A percentile compares a stretch with the other conserved stretches of the same genome.
These are phyloP conservation scores for Andrena haemorrhoa DNA, from an alignment of 2,888 invertebrate species.

Conservation along the genomic window DNA sequence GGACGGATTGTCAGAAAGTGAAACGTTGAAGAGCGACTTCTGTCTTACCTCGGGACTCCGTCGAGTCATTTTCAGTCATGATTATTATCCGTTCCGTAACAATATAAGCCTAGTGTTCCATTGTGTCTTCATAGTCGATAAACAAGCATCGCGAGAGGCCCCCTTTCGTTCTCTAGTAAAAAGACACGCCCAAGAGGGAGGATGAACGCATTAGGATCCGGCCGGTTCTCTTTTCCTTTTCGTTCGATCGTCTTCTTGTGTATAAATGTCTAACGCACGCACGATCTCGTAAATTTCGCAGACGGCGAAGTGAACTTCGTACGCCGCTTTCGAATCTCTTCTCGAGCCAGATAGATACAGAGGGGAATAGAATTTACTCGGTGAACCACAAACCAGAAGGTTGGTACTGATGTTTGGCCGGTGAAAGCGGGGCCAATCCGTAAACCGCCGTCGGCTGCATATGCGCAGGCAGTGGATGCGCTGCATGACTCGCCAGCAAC, in stretches of 20 bases:
- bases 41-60: slow-evolving; percentile 20
- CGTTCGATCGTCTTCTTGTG: slow-evolving; percentile 23
- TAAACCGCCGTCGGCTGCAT: slow-evolving; percentile 89
- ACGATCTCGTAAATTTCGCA: slow-evolving; percentile 10
- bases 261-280: not conserved
- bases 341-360: slow-evolving; percentile 28
- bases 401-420: slow-evolving; percentile 90
- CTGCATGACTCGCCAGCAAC: slow-evolving; percentile 88
- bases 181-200: slow-evolving; percentile 24
- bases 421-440: slow-evolving; percentile 90
- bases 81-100: slow-evolving; percentile 15
- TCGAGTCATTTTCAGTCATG: slow-evolving; percentile 40
- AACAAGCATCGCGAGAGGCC: slow-evolving; percentile 38
- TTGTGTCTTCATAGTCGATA: slow-evolving; percentile 33
- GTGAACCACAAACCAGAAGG: slow-evolving; percentile 92
- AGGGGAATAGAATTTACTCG: slow-evolving; percentile 85
- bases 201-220: slow-evolving; percentile 20
- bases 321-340: slow-evolving; percentile 31
- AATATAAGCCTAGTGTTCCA: slow-evolving; percentile 25
- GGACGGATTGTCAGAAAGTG: slow-evolving; percentile 76
- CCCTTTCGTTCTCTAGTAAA: slow-evolving; percentile 54
- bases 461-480: slow-evolving; percentile 93
- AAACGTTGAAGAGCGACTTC: slow-evolving; percentile 47
- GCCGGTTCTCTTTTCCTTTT: slow-evolving; percentile 21
- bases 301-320: slow-evolving; percentile 4